Percentiles rank a stretch among this genome's conserved stretches.
Evolutionary conservation across 2,888 invertebrate species (phyloP).

Genomic region (Leptopilina myrica): DNA sequence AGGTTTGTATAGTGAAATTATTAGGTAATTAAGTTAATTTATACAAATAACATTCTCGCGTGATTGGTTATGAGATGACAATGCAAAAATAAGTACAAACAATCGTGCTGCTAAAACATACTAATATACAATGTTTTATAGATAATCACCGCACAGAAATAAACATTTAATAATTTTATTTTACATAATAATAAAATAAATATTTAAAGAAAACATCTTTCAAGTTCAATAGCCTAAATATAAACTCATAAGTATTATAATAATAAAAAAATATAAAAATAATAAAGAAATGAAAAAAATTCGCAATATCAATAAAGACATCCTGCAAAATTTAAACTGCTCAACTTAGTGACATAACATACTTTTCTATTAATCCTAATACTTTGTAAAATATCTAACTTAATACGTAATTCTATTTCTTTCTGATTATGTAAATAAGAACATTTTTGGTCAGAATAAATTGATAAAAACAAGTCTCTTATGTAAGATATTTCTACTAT

Average conservation of each 20-base stretch:
- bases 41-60: neutral
- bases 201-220: too few relatives aligned
- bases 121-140: neutral
- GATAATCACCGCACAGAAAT: neutral
- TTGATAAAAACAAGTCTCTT: constrained; percentile 12
- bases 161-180: too few relatives aligned
- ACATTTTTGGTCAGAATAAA: constrained; percentile 27
- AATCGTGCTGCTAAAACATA: neutral
- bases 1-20: neutral
- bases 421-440: constrained; percentile 17
- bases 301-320: too few relatives aligned
- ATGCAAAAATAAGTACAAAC: neutral
- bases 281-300: too few relatives aligned
- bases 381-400: neutral
- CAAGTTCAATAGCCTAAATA: too few relatives aligned
- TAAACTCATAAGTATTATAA: too few relatives aligned
- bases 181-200: too few relatives aligned
- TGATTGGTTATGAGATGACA: constrained; percentile 1
- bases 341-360: too few relatives aligned
- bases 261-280: too few relatives aligned
- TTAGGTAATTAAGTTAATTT: neutral
- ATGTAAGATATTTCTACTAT: constrained; percentile 13
- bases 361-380: neutral
- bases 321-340: too few relatives aligned
- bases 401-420: constrained; percentile 29